Evolutionary conservation across 2,113 vertebrate genomes (phyloP).

Genomic region (Serinus canaria): DNA sequence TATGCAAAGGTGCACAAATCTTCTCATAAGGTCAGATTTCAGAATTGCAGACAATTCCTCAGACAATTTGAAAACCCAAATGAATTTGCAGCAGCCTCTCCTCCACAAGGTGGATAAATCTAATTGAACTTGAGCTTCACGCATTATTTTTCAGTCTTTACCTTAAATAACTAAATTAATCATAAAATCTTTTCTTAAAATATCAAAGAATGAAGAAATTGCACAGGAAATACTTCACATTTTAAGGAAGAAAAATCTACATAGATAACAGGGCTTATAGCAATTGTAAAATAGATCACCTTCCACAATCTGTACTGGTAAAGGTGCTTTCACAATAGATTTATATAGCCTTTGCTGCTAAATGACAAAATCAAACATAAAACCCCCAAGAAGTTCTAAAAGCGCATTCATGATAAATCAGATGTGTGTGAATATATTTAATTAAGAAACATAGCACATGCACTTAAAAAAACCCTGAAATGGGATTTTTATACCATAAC

Average conservation of each 20-base stretch:
- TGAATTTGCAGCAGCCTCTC: neutral
- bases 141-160: neutral
- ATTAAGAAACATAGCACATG: neutral
- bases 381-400: neutral
- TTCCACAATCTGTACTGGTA: neutral
- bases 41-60: neutral
- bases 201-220: neutral
- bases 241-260: neutral
- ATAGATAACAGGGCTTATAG: neutral
- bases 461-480: neutral
- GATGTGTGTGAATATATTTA: neutral
- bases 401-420: neutral
- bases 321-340: neutral
- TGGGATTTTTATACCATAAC: neutral
- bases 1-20: neutral
- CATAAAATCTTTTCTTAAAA: neutral
- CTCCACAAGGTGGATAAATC: neutral
- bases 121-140: neutral
- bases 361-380: neutral
- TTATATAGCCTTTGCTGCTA: neutral
- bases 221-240: neutral
- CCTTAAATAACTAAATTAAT: neutral
- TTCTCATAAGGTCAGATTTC: neutral
- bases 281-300: neutral
- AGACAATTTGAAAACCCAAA: neutral